Base-by-base conservation (phyloP, 1,140 invertebrate species). In the Rhagoletis pomonella region DNA sequence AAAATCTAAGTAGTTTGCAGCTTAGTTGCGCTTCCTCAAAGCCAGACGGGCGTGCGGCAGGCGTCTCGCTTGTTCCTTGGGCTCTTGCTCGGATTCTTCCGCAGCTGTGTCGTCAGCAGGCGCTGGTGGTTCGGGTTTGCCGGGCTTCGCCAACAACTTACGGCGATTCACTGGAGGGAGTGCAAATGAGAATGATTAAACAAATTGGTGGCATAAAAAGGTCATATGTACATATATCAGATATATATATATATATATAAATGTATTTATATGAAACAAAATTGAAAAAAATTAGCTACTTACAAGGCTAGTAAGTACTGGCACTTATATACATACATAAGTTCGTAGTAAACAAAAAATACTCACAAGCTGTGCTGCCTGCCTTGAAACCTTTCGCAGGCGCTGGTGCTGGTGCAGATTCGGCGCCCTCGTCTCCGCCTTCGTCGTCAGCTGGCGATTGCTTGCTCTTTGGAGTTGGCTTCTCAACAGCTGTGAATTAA, bases 31-130 rank as follows among this genome's bases (percentile, higher is more conserved):
- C 87, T 91, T 92, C 88, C 91, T 90, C 88, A 92, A 89, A 86
- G 90, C 89, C 87, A 92, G 86, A 62, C 91, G 91, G 59, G 85
- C 87, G 50, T 88, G 88, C 29, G 91, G 90, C 47, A 55, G 73
- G 73, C 91, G 91, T 88, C 91, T 92, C 44, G 90, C 90, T 85
- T 92, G 92, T 89, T 92, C 91, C 88, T 92, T 92, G 39, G 90
- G 90, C 84, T 92, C 90, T 81, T 91, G 91, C 86, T 92, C 91
- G 19, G 91, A 91, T 42, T 91, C 91, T 85, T 91, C 91, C 42
- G 91, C 90, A 65, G 89, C 90, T 59, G 90, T 89, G 64, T 92
- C 91, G 17, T 90, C 91, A 81, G 88, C 88, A 4, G 88, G 65
- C 29, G 91, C 86, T 50, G 73, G 90, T 87, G 73, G 90, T 88